Evolutionary conservation across 2,888 invertebrate genomes (phyloP).

Genomic region (Rhopalosiphum nymphaeae): DNA sequence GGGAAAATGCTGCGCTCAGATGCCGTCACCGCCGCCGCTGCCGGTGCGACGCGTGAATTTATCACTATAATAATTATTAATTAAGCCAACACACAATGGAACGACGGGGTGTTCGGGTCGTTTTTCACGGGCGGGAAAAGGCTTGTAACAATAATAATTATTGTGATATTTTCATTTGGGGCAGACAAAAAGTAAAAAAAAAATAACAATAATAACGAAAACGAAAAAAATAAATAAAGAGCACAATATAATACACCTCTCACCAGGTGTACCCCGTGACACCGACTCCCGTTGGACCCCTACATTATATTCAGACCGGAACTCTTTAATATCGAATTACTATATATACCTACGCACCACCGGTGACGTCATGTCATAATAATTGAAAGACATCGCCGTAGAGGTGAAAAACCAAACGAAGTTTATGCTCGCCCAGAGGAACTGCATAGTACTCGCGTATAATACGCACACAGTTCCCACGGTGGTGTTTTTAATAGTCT

Average conservation of each 20-base stretch:
- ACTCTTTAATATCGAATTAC: constrained; percentile 56
- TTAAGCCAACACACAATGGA: constrained; percentile 55
- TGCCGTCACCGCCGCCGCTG: neutral
- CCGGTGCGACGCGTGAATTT: constrained; percentile 27
- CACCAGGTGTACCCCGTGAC: constrained; percentile 34
- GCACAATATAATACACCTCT: constrained; percentile 35
- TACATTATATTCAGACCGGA: constrained; percentile 38
- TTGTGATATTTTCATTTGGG: constrained; percentile 37
- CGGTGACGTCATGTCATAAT: constrained; percentile 44
- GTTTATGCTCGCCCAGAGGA: neutral
- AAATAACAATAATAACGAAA: constrained; percentile 41
- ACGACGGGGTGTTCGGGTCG: constrained; percentile 46
- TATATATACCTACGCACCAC: neutral
- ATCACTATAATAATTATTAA: constrained; percentile 62
- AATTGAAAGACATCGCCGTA: constrained; percentile 29
- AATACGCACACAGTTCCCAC: constrained; percentile 16
- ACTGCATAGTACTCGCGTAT: neutral
- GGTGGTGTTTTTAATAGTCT: constrained; percentile 47
- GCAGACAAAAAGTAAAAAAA: neutral
- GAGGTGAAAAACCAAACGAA: constrained; percentile 28
- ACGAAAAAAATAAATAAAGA: constrained; percentile 34
- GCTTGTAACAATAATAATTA: constrained; percentile 55
- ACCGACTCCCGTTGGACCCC: neutral
- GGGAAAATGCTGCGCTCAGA: neutral
- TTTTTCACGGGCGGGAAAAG: constrained; percentile 57